These are phyloP conservation scores for Cyphomyrmex costatus DNA, from an alignment of 1,140 invertebrate species.

Conservation along the genomic window DNA sequence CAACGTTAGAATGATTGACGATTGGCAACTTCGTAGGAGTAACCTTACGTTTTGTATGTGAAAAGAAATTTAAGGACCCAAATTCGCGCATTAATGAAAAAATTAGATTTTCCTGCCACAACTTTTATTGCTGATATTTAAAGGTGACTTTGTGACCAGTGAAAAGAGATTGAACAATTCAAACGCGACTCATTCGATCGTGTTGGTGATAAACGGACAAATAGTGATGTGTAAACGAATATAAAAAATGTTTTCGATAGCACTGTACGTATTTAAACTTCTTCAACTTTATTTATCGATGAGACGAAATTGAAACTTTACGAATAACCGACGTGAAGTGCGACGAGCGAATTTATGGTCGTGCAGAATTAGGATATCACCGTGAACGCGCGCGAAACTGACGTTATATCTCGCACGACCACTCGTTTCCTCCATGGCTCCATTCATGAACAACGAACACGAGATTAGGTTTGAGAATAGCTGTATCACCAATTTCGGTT, in stretches of 20 bases:
- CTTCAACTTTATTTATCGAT: background rate
- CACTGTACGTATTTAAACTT: background rate
- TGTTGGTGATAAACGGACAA: conserved; percentile 9
- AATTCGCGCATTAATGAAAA: background rate
- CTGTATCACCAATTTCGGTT: conserved; percentile 78
- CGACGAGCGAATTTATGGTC: conserved; percentile 10
- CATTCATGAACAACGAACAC: conserved; percentile 13
- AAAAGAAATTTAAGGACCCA: background rate
- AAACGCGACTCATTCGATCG: background rate
- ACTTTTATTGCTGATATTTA: background rate
- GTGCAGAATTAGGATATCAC: conserved; percentile 28
- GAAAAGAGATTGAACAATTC: background rate
- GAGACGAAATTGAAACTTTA: background rate
- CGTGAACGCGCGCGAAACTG: background rate
- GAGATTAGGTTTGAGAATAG: conserved; percentile 77
- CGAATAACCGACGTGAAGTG: background rate
- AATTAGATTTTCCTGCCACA: too few relatives aligned
- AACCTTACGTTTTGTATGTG: background rate
- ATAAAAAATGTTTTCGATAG: background rate
- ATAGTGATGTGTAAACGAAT: conserved; percentile 12
- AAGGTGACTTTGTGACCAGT: background rate
- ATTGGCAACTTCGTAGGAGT: background rate
- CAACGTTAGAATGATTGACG: background rate
- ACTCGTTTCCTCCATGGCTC: background rate
- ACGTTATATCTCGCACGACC: conserved; percentile 19